Conservation (phyloP, 1,140 invertebrate species). For the Glossosoma conforme region DNA sequence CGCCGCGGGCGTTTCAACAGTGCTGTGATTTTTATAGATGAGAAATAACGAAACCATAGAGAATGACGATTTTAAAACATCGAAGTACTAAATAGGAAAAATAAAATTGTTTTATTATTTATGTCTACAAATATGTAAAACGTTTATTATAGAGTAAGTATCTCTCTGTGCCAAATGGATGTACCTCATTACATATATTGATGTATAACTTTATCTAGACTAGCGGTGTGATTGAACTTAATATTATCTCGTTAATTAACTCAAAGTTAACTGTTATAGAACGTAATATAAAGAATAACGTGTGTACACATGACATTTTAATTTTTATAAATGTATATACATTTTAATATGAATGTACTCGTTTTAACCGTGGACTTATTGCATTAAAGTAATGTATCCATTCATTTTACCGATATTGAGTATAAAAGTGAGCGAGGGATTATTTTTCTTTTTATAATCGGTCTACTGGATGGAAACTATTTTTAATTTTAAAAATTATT, state of each 20-base stretch:
- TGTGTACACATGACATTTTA: slow-evolving; percentile 29
- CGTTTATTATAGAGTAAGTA: slow-evolving; percentile 34
- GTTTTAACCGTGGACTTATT: no score
- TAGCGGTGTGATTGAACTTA: slow-evolving; percentile 32
- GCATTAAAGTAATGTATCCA: background rate
- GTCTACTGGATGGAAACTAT: no score
- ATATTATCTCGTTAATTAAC: slow-evolving; percentile 31
- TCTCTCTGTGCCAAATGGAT: slow-evolving; percentile 55
- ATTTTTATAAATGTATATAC: slow-evolving; percentile 32
- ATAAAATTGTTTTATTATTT: slow-evolving; percentile 32
- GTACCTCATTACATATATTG: slow-evolving; percentile 52
- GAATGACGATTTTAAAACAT: slow-evolving; percentile 49
- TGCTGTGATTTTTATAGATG: slow-evolving; percentile 42
- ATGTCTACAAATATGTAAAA: slow-evolving; percentile 30
- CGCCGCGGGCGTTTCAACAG: slow-evolving; percentile 12
- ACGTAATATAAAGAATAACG: slow-evolving; percentile 18
- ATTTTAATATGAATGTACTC: no score
- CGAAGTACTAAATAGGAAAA: slow-evolving; percentile 39
- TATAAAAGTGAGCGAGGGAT: no score
- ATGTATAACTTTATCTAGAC: slow-evolving; percentile 46
- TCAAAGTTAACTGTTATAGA: slow-evolving; percentile 26
- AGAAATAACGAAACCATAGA: slow-evolving; percentile 38
- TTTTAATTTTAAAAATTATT: no score
- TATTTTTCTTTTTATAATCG: no score
- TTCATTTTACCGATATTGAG: no score